Evolutionary conservation across 2,113 vertebrate species (phyloP).

Genomic region (Cyanoderma ruficeps): DNA sequence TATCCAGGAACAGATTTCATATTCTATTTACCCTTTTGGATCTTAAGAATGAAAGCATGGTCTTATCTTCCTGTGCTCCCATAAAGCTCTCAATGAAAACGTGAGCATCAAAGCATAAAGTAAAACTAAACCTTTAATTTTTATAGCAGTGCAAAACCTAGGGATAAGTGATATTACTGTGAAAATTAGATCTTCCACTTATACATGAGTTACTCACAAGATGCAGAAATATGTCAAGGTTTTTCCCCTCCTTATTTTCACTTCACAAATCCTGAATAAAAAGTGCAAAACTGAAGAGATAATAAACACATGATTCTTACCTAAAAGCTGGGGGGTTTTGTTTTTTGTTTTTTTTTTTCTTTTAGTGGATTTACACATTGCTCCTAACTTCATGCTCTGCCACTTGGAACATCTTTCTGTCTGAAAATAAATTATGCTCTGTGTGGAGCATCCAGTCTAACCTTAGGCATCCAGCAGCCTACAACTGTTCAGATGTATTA

Average conservation of each 20-base stretch:
- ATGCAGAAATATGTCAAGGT: fast-evolving
- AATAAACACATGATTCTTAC: background rate
- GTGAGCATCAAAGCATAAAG: fast-evolving
- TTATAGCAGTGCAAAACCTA: background rate
- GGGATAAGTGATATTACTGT: background rate
- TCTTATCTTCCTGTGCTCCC: background rate
- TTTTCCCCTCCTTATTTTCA: background rate
- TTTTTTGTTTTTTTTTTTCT: background rate
- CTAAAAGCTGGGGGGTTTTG: background rate
- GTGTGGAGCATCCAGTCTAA: conserved; percentile 2
- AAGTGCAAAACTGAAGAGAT: background rate
- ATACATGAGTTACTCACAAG: background rate
- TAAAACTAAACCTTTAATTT: background rate
- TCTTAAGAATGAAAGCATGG: background rate
- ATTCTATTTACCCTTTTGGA: background rate
- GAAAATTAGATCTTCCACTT: background rate
- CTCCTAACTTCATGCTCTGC: background rate
- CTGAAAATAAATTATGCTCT: conserved; percentile 9
- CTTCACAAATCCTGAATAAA: background rate
- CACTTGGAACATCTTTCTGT: conserved; percentile 1
- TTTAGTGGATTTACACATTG: background rate
- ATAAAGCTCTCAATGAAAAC: background rate
- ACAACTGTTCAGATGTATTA: conserved; percentile 41
- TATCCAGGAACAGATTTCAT: background rate
- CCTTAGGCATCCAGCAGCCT: conserved; percentile 1